Evolutionary conservation across 2,113 vertebrate species (phyloP).

Genomic region (Columba janthina): DNA sequence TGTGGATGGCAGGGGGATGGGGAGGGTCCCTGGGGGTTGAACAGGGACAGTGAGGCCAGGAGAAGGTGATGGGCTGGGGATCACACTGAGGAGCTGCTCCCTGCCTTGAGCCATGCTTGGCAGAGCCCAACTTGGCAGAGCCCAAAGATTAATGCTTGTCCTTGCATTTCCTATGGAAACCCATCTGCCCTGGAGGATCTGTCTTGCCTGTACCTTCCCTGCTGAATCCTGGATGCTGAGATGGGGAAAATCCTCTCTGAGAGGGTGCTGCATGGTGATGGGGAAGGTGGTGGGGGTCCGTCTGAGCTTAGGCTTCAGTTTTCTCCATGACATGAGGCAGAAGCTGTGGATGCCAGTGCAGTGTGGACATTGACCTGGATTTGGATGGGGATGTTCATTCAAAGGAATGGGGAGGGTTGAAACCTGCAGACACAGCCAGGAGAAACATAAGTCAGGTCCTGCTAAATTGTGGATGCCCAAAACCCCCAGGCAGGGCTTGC

Average conservation of each 20-base stretch:
- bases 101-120: neutral
- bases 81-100: neutral
- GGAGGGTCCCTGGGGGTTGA: neutral
- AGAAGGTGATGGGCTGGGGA: accelerated
- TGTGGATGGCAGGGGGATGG: neutral
- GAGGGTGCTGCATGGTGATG: neutral
- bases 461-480: neutral
- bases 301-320: neutral
- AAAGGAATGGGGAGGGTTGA: neutral
- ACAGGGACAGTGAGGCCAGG: neutral
- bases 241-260: neutral
- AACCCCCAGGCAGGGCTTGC: neutral
- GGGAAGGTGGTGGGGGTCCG: neutral
- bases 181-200: accelerated
- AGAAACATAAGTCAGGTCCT: neutral
- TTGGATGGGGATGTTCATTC: neutral
- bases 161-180: neutral
- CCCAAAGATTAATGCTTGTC: neutral
- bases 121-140: accelerated
- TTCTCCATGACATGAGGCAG: neutral
- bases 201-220: neutral
- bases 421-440: neutral
- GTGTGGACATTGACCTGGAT: accelerated
- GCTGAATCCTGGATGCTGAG: neutral
- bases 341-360: neutral